These are phyloP conservation scores for Brachionus koreanus DNA, from an alignment of 1,140 invertebrate genomes.

Conservation along the genomic window DNA sequence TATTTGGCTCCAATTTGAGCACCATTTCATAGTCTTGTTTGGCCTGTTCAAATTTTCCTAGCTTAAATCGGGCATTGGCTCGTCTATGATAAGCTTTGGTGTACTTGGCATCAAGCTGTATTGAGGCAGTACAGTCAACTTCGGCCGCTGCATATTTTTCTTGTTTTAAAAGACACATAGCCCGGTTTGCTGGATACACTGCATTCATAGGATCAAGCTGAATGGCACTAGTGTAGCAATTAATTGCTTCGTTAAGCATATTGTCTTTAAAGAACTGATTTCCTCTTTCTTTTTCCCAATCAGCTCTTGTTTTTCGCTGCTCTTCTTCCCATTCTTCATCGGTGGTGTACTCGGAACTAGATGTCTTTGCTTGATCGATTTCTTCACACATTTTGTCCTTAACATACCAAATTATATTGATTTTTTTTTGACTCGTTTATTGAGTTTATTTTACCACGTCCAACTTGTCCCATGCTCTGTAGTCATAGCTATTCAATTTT, in stretches of 20 bases:
- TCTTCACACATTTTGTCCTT: constrained; percentile 70
- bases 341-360: constrained; percentile 57
- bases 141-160: constrained; percentile 71
- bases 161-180: constrained; percentile 77
- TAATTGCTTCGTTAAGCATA: constrained; percentile 73
- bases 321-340: constrained; percentile 57
- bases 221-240: constrained; percentile 75
- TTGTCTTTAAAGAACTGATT: constrained; percentile 74
- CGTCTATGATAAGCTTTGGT: constrained; percentile 74
- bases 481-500: constrained; percentile 64
- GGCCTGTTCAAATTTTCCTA: constrained; percentile 66
- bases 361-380: constrained; percentile 60
- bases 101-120: constrained; percentile 70
- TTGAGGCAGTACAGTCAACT: constrained; percentile 69
- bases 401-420: background rate
- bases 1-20: constrained; percentile 69
- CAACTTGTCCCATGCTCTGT: constrained; percentile 73
- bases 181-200: constrained; percentile 78
- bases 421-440: background rate
- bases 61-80: constrained; percentile 66
- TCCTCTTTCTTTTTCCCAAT: constrained; percentile 62
- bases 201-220: constrained; percentile 72
- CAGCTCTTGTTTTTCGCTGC: constrained; percentile 56
- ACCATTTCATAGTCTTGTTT: constrained; percentile 66
- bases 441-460: constrained; percentile 64